Base-by-base conservation (phyloP, 2,888 invertebrate species). In the Onchidella celtica region DNA sequence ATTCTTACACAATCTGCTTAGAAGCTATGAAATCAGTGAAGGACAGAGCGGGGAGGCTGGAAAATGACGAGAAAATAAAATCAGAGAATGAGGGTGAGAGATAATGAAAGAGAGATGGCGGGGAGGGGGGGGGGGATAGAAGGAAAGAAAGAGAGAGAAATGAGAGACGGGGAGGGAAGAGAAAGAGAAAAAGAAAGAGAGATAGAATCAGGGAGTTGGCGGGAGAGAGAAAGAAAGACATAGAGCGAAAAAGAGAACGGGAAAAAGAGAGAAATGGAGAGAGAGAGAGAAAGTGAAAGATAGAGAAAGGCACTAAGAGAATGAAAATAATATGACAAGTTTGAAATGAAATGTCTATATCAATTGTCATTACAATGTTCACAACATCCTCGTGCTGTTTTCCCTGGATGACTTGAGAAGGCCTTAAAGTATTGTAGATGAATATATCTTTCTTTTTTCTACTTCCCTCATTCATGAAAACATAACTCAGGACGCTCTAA, bases 301-400 rank as follows among this genome's bases (percentile, higher is more conserved):
- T 11, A 17, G 17, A 47, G 47, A 47, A 47, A 17, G 17, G 47
- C 9, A 47, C 9, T 6, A 47, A 47, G 47, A 47, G 17, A 17
- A 47, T 11, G 47, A 47, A 47, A 47, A 47, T 11, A 17, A 47
- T 47, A n/a, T n/a, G n/a, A n/a, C n/a, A n/a, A n/a, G n/a, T n/a
- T n/a, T n/a, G n/a, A n/a, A n/a, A n/a, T n/a, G 77, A 73, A 82
- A 82, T 84, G 84, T 79, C 82, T 79, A 82, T 73, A 79, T 79
- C 79, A 63, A 81, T 77, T 81, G 78, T 78, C 73, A 81, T 83
- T 77, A 77, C 69, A 29, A 57, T 79, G 73, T 57, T 73, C 47
- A 47, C 47, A 47, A 47, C 47, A 6, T 47, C 47, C 47, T 47
- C 47, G n/a, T n/a, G n/a, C n/a, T n/a, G n/a, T n/a, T n/a, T n/a